A percentile compares a stretch with the other conserved stretches of the same genome.
These are phyloP conservation scores for Drosophila guanche DNA, from an alignment of 1,140 invertebrate species.

Conservation along the genomic window DNA sequence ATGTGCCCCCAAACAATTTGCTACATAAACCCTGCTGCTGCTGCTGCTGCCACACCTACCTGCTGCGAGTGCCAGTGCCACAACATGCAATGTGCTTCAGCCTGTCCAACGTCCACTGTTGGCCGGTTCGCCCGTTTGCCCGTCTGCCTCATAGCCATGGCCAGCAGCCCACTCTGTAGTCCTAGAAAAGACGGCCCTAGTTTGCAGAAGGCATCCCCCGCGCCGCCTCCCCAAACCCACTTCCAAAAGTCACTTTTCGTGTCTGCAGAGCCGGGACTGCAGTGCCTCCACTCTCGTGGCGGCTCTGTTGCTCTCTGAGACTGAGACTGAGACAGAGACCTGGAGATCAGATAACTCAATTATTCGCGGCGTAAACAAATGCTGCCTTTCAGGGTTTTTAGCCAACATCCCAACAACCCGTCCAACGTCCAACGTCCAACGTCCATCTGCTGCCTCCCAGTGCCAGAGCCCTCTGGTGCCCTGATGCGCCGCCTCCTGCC, in stretches of 20 bases:
- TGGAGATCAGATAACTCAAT: slow-evolving; percentile 83
- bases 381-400: slow-evolving; percentile 73
- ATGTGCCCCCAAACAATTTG: slow-evolving; percentile 74
- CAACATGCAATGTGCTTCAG: slow-evolving; percentile 53
- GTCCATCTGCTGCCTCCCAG: slow-evolving; percentile 18
- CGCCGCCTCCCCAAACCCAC: neutral
- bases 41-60: slow-evolving; percentile 68
- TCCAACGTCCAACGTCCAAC: slow-evolving; percentile 5
- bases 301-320: too few species aligned
- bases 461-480: neutral
- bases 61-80: slow-evolving; percentile 49
- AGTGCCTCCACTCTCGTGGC: slow-evolving; percentile 9
- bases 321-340: too few species aligned
- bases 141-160: slow-evolving; percentile 6
- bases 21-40: slow-evolving; percentile 46
- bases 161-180: slow-evolving; percentile 1
- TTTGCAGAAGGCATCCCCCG: slow-evolving; percentile 26
- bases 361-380: slow-evolving; percentile 83
- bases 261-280: slow-evolving; percentile 65
- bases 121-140: neutral
- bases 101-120: neutral
- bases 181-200: slow-evolving; percentile 14
- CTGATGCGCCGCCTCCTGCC: neutral
- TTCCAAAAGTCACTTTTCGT: slow-evolving; percentile 37
- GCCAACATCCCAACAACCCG: slow-evolving; percentile 31